Conservation (phyloP, 2,113 vertebrate species). For the Apaloderma vittatum region DNA sequence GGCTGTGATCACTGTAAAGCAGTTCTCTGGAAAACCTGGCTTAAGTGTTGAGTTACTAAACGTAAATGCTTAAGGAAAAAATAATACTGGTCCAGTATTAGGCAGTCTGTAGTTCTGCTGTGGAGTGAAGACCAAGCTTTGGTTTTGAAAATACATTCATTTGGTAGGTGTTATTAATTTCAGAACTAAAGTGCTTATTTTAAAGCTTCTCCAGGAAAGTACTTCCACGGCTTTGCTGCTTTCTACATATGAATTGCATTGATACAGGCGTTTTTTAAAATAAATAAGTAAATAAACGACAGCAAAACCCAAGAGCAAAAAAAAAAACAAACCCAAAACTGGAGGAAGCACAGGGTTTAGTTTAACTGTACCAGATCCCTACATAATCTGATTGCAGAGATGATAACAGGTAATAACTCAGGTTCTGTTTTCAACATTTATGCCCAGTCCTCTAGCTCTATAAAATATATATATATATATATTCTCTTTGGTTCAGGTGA, state of each 20-base stretch:
- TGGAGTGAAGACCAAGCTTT: neutral
- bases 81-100: rapidly evolving
- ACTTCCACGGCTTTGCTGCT: rapidly evolving
- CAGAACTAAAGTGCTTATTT: neutral
- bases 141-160: rapidly evolving
- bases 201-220: neutral
- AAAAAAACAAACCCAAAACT: rapidly evolving
- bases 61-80: neutral
- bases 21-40: too few relatives aligned
- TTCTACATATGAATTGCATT: rapidly evolving
- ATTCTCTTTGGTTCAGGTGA: neutral
- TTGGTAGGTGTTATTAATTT: rapidly evolving
- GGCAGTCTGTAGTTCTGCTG: rapidly evolving
- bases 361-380: neutral
- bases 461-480: rapidly evolving
- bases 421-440: neutral
- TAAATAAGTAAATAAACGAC: too few relatives aligned
- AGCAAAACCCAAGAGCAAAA: neutral
- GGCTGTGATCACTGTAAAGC: neutral
- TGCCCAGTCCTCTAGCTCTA: neutral
- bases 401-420: neutral
- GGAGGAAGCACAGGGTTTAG: neutral
- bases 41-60: too few relatives aligned
- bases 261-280: too few relatives aligned
- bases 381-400: neutral